Conservation (phyloP, 2,113 vertebrate species). For the Zosterops borbonicus region DNA sequence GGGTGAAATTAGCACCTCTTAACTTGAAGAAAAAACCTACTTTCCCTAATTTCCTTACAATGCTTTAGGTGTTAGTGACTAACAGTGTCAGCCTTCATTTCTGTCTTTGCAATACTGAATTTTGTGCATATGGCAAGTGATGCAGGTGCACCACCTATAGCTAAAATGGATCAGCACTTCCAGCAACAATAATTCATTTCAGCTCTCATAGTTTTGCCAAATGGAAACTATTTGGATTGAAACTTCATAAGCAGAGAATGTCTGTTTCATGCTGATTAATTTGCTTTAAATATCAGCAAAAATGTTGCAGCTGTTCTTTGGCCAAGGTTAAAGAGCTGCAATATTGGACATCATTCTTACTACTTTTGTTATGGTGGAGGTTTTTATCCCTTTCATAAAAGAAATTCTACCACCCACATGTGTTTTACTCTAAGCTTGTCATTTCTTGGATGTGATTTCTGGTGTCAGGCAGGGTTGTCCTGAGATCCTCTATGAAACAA, state of each 20-base stretch:
- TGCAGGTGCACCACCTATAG: conserved; percentile 7
- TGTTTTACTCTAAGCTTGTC: not conserved
- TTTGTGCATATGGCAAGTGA: not conserved
- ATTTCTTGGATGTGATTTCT: not conserved
- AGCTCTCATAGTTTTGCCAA: not conserved
- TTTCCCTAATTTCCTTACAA: not conserved
- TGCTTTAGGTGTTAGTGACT: not conserved
- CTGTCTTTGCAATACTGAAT: not conserved
- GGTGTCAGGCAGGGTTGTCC: not conserved
- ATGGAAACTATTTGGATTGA: not conserved
- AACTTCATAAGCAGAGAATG: not conserved
- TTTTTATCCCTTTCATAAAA: not conserved
- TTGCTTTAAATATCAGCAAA: not conserved
- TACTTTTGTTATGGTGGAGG: not conserved
- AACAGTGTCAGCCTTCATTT: not conserved
- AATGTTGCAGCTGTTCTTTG: not conserved
- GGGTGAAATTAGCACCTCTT: not conserved
- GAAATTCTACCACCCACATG: not conserved
- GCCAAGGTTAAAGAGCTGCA: not conserved
- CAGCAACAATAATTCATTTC: not conserved
- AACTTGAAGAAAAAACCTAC: not conserved
- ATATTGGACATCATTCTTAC: not conserved
- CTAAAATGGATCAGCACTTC: not conserved
- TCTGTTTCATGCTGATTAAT: not conserved
- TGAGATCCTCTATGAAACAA: not conserved